Percentiles rank a stretch among this genome's conserved stretches.
phyloP scores from a whole-genome alignment of 2,888 invertebrate species.

The Trachelus troglodyta region DNA sequence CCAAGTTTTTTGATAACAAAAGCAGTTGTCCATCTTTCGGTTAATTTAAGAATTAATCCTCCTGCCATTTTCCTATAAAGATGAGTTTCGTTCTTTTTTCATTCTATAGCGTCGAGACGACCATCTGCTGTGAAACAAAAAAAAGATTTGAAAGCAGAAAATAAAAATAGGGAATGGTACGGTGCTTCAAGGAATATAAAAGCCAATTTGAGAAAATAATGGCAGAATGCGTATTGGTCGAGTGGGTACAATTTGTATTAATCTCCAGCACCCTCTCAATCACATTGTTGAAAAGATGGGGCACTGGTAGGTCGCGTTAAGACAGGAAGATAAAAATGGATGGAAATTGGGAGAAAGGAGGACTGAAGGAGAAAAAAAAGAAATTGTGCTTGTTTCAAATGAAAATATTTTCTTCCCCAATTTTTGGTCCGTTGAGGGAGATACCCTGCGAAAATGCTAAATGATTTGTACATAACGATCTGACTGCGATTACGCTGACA shows the following conservation, averaged over 20 bases:
- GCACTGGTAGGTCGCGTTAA: background rate
- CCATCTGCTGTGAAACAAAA: background rate
- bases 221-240: background rate
- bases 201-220: constrained; percentile 5
- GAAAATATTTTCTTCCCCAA: too few species aligned
- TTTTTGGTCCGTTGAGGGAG: background rate
- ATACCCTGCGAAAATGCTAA: background rate
- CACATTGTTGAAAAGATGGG: background rate
- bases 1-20: background rate
- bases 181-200: background rate
- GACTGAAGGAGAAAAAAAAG: background rate
- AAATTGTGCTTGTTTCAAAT: too few species aligned
- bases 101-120: background rate
- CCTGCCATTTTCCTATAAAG: background rate
- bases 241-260: constrained; percentile 5
- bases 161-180: background rate
- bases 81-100: background rate
- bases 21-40: background rate
- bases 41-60: background rate
- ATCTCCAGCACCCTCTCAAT: background rate
- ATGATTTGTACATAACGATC: background rate
- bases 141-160: background rate
- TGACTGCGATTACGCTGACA: background rate
- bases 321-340: background rate
- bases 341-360: background rate